Evolutionary conservation across 2,888 invertebrate species (phyloP).

Genomic region (Polyommatus iphigenia): DNA sequence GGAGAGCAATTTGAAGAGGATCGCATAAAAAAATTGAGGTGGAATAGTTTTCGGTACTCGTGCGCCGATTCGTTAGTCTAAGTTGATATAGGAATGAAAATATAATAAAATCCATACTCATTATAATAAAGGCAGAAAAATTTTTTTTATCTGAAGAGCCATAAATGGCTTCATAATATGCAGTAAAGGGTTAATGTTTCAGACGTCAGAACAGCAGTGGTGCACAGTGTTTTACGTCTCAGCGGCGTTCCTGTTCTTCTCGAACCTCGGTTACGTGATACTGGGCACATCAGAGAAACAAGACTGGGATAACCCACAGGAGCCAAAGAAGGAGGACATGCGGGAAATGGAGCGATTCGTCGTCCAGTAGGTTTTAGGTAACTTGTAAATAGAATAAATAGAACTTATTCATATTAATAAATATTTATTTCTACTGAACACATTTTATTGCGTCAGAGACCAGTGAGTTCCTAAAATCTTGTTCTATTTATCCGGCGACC

Average conservation of each 20-base stretch:
- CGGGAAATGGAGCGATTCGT: constrained; percentile 13
- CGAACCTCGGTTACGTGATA: background rate
- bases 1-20: too few relatives aligned
- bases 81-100: too few relatives aligned
- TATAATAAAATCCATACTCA: too few relatives aligned
- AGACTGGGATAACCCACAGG: background rate
- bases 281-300: constrained; percentile 9
- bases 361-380: background rate
- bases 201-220: constrained; percentile 29
- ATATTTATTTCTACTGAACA: background rate
- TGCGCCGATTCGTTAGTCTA: too few relatives aligned
- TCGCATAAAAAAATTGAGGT: too few relatives aligned
- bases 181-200: too few relatives aligned
- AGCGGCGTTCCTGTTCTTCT: constrained; percentile 17
- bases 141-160: too few relatives aligned
- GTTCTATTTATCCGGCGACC: background rate
- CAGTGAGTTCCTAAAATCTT: background rate
- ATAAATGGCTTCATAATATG: too few relatives aligned
- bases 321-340: background rate
- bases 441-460: background rate
- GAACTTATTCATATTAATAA: background rate
- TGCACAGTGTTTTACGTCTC: constrained; percentile 7
- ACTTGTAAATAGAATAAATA: background rate
- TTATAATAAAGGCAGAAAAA: too few relatives aligned
- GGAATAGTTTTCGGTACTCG: too few relatives aligned